Conservation (phyloP, 2,888 invertebrate genomes). For the Diabrotica balteata region DNA sequence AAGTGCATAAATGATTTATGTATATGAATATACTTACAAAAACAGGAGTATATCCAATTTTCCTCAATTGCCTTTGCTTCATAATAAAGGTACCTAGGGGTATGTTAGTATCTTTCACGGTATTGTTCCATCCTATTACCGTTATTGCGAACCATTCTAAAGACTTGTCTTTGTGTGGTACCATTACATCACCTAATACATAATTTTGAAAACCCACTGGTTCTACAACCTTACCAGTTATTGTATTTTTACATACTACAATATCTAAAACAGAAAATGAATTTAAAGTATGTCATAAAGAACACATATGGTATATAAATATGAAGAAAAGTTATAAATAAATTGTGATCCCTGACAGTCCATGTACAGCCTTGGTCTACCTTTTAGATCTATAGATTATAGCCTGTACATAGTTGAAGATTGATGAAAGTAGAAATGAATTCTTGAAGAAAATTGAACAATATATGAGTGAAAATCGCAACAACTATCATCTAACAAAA, state of each 20-base stretch:
- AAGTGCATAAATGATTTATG: too few relatives aligned
- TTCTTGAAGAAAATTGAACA: too few relatives aligned
- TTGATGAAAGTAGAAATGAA: too few relatives aligned
- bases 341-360: too few relatives aligned
- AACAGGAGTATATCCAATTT: constrained; percentile 67
- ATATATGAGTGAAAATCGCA: too few relatives aligned
- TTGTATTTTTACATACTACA: constrained; percentile 58
- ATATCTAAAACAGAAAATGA: constrained; percentile 49
- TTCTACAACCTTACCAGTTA: constrained; percentile 63
- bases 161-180: constrained; percentile 32
- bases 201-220: constrained; percentile 61
- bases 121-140: constrained; percentile 69
- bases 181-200: constrained; percentile 62
- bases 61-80: constrained; percentile 70
- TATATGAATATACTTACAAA: constrained; percentile 1
- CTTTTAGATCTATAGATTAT: too few relatives aligned
- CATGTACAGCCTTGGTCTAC: too few relatives aligned
- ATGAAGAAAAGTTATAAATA: too few relatives aligned
- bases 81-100: constrained; percentile 65
- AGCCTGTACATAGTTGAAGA: too few relatives aligned
- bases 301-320: too few relatives aligned
- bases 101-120: constrained; percentile 61
- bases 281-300: background rate
- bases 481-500: too few relatives aligned
- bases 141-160: constrained; percentile 66